Evolutionary conservation across 2,888 invertebrate species (phyloP), one percentile per base, ranked within the genome.

Genomic region (Ormyrus rosae): DNA sequence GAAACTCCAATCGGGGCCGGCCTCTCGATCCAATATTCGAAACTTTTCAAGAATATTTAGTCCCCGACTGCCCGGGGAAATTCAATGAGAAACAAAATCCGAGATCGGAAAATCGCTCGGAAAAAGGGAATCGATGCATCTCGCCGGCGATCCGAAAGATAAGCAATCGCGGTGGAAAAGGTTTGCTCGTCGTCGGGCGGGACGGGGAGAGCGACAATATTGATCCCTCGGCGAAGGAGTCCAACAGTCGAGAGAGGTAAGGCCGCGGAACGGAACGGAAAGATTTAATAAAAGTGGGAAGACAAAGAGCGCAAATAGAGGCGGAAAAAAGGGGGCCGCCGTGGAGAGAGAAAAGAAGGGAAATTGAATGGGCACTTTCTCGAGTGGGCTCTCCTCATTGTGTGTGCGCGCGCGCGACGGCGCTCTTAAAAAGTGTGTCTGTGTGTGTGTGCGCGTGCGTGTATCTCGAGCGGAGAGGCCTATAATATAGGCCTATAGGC

Each of bases 341-440:
- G 34, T 3, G 34, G 34, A 51, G 8, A 53, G 9, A 68, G 55
- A 53, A 45, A 60, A 45, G 51, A 6, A n/a, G 72, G 50, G 63
- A 72, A 72, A 72, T 63, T 72, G 72, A 63, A 72, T 53, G 72
- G 72, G 72, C 72, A 63, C 72, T 72, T 72, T 72, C 72, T 72
- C 72, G 63, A 63, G 71, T 61, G 53, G 53, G 34, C 34, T 34
- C 61, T 71, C 61, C 34, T 61, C 61, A 51, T 61, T 71, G 48
- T 70, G 48, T 34, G 34, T 34, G 34, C 34, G 34, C 34, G 34
- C 34, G 34, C 3, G 34, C 34, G 34, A 4, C 34, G 34, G 34
- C 48, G 6, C 34, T 70, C 70, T 69, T 13, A 34, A 34, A 34
- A 34, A 34, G 34, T 34, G 3, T 34, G 1, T 19, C 19, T 19